phyloP scores from a whole-genome alignment of 1,140 invertebrate species.

The Drosophila jambulina region DNA sequence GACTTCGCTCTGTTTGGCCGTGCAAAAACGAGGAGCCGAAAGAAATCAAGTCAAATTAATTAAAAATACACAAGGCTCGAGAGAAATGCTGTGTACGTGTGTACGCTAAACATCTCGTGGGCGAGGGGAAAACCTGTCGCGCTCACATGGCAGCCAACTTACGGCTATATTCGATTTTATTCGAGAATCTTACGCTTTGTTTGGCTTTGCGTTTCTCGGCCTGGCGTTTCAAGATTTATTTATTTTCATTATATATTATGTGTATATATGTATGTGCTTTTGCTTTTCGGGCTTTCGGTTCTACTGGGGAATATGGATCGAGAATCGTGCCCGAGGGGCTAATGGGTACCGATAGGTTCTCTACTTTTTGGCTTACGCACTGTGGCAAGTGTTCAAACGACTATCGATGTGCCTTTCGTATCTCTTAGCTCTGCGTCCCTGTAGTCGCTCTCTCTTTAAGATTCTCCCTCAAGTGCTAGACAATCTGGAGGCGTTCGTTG shows the following conservation, averaged over 20 bases:
- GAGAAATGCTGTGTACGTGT: slow-evolving; percentile 20
- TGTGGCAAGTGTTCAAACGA: slow-evolving; percentile 29
- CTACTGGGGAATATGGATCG: slow-evolving; percentile 57
- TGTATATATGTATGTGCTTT: slow-evolving; percentile 10
- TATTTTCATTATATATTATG: slow-evolving; percentile 26
- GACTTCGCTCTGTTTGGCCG: slow-evolving; percentile 27
- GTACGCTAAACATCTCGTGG: slow-evolving; percentile 15
- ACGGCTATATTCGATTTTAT: slow-evolving; percentile 25
- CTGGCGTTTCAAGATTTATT: slow-evolving; percentile 56
- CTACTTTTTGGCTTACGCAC: slow-evolving; percentile 69
- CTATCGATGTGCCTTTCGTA: slow-evolving; percentile 32
- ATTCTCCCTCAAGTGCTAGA: slow-evolving; percentile 45
- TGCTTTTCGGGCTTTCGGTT: slow-evolving; percentile 24
- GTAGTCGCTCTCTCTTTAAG: slow-evolving; percentile 25
- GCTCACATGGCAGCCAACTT: slow-evolving; percentile 50
- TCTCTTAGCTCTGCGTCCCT: slow-evolving; percentile 21
- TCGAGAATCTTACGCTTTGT: slow-evolving; percentile 59
- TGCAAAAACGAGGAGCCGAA: slow-evolving; percentile 16
- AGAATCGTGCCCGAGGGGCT: slow-evolving; percentile 11
- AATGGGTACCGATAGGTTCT: slow-evolving; percentile 17
- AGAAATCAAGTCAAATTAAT: slow-evolving; percentile 55
- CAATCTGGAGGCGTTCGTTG: slow-evolving; percentile 29
- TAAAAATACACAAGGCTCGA: slow-evolving; percentile 50
- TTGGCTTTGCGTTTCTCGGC: slow-evolving; percentile 38
- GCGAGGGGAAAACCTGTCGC: slow-evolving; percentile 39